Conservation (phyloP, 2,888 invertebrate genomes). For the Furcula furcula region DNA sequence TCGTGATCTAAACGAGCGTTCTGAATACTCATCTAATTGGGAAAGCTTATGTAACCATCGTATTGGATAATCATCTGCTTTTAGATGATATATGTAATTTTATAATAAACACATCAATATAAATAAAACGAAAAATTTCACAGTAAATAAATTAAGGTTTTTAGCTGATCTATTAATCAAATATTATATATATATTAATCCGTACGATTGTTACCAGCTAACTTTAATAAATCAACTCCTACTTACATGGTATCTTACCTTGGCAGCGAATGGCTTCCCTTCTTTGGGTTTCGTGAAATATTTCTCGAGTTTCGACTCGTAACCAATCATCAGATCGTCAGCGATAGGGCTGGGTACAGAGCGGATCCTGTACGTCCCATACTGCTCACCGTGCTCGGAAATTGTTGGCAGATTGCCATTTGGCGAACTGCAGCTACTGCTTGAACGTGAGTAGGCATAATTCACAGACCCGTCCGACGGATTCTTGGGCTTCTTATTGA, state of each 20-base stretch:
- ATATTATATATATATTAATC: conserved; percentile 1
- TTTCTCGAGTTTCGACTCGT: conserved; percentile 68
- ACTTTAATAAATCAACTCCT: conserved; percentile 5
- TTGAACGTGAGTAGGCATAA: conserved; percentile 70
- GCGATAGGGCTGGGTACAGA: conserved; percentile 38
- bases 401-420: conserved; percentile 71
- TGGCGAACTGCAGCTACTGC: conserved; percentile 72
- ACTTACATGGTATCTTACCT: conserved; percentile 65
- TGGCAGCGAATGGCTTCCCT: conserved; percentile 53
- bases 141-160: conserved; percentile 23
- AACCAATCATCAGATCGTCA: conserved; percentile 46
- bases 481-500: conserved; percentile 69
- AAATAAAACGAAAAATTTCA: conserved; percentile 21
- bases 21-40: conserved; percentile 8
- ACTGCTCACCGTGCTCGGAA: conserved; percentile 68
- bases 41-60: conserved; percentile 19
- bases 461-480: conserved; percentile 69
- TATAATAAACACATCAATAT: conserved; percentile 15
- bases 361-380: conserved; percentile 60
- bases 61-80: conserved; percentile 19
- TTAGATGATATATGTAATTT: conserved; percentile 12
- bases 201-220: background rate
- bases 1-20: conserved; percentile 14
- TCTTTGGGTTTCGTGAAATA: conserved; percentile 69
- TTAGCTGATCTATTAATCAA: conserved; percentile 8